A percentile compares a stretch with the other conserved stretches of the same genome.
Conservation (phyloP, 2,888 invertebrate genomes). For the Synergus laeviventris region DNA sequence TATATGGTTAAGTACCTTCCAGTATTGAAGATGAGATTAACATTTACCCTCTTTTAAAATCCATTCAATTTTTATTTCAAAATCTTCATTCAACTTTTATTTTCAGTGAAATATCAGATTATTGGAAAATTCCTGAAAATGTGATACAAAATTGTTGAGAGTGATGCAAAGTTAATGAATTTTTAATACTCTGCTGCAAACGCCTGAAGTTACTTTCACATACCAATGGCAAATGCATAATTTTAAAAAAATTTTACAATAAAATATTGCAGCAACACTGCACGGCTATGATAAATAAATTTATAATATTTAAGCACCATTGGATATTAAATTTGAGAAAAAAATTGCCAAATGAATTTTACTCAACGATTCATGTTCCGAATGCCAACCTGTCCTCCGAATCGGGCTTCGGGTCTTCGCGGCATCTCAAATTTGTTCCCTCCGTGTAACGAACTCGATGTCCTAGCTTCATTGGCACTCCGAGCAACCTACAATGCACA, state of each 20-base stretch:
- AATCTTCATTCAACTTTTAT: background rate
- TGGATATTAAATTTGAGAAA: conserved; percentile 17
- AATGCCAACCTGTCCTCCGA: conserved; percentile 71
- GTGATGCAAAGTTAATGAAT: background rate
- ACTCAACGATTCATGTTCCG: conserved; percentile 40
- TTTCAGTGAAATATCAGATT: no score
- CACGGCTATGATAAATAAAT: background rate
- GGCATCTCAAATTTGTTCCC: conserved; percentile 74
- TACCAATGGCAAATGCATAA: no score
- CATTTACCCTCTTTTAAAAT: background rate
- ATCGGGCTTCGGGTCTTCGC: conserved; percentile 70
- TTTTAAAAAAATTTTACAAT: background rate
- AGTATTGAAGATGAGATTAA: background rate
- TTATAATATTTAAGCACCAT: background rate
- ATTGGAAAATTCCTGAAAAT: background rate
- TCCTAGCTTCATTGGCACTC: conserved; percentile 73
- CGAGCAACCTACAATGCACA: conserved; percentile 75
- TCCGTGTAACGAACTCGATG: conserved; percentile 73
- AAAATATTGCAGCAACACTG: background rate
- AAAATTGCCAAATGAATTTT: conserved; percentile 16
- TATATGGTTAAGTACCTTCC: background rate
- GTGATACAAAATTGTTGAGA: no score
- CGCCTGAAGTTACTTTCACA: background rate
- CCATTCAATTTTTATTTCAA: background rate
- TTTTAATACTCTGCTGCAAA: background rate